Base-by-base conservation (phyloP, 35 echinoderm and acorn worm genomes). In the Stichopus chloronotus region DNA sequence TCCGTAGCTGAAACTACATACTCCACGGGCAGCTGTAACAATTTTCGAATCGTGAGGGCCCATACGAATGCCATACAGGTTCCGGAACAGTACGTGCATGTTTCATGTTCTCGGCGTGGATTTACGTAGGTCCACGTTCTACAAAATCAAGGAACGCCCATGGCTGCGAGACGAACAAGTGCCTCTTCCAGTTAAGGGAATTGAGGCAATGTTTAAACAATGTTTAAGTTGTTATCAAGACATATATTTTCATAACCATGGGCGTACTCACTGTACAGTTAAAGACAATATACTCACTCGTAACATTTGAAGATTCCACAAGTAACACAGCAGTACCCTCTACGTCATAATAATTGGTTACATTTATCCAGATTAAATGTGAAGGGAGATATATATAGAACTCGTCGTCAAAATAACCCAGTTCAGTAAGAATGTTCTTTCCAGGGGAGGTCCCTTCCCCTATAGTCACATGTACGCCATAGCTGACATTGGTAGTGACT, bases 361-460 rank as follows among this genome's bases (percentile, higher is more conserved):
- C 5, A 83, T 7, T 55, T 4, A 83, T 56, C 80, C 80, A 83
- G 16, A 83, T 83, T 16, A 83, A 5, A 55, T 83, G 11, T 83
- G 80, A 56, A 4, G 80, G 80, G 1, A 83, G 52, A 58, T 58
- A 53, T 56, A 58, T 8, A 58, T 58, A 53, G 9, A 85, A 1
- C 23, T 17, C 52, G 5, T 13, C 80, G 11, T 9, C 8, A n/a
- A 12, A 57, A 19, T 55, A 17, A 55, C 25, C 19, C 6, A 13
- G 10, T 54, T 9, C 53, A 14, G 9, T 22, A 19, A 20, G 17
- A 25, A 58, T n/a, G 19, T 85, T 58, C 57, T 53, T 8, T 21
- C 82, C 55, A 59, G 82, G 82, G 6, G 24, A 16, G 20, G 5
- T 57, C 24, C 82, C 82, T 85, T 85, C 82, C 19, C 82, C 82